Evolutionary conservation across 2,888 invertebrate genomes (phyloP), one percentile per base, ranked within the genome.

Genomic region (Neocrepidodera transversa): DNA sequence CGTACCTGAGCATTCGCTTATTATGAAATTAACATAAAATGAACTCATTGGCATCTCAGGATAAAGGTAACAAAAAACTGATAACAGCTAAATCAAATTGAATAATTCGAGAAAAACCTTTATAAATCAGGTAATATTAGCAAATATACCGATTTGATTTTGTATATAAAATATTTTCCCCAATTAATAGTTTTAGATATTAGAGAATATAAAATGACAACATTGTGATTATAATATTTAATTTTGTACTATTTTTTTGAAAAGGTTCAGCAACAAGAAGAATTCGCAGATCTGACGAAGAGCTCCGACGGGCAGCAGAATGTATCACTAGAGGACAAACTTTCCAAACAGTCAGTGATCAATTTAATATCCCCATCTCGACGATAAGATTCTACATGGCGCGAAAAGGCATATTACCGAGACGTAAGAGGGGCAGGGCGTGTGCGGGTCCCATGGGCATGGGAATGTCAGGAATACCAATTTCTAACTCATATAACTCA

Each of bases 381-480:
- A 93, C 92, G 32, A 91, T 93, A 78, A 85, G 91, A 47, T 92
- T 92, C 79, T 93, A 91, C 80, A 93, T 93, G 93, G 92, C 92
- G 11, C 84, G 93, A 63, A 91, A 91, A 76, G 92, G 92, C 1
- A 92, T 92, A 52, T 78, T 93, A 63, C 92, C 92, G 36, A 84
- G 87, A 69, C 87, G 93, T 65, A 87, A 92, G 71, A 84, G 92
- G 10, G 92, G 92, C 0, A 85, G 92, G 26, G 78, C 79, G 2
- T 80, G 80, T 66, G 73, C 77, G 10, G 89, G 86, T 54, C 85
- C 89, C 2, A 60, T 74, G 55, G 72, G 70, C 60, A 58, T 73
- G 71, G 36, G 74, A 32, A 45, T 51, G 43, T 47, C 54, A 11
- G 51, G 65, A 48, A 43, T 69, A 49, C 68, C 72, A 14, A 65